These are phyloP conservation scores for Zaprionus capensis DNA, from an alignment of 1,140 invertebrate genomes.

Conservation along the genomic window DNA sequence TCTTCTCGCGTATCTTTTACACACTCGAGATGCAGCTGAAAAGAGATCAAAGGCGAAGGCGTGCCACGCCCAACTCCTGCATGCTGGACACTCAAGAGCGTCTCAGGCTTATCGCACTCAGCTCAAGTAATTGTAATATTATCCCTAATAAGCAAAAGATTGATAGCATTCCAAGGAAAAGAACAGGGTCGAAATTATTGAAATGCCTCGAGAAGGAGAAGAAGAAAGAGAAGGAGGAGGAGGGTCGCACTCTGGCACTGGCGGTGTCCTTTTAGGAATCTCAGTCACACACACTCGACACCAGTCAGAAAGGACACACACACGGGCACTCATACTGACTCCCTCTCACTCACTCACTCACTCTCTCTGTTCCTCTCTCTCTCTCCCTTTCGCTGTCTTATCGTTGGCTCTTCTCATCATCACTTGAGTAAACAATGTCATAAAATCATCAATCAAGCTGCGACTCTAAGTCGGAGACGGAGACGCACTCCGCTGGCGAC, in stretches of 20 bases:
- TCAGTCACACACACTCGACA: constrained; percentile 23
- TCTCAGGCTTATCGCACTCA: constrained; percentile 63
- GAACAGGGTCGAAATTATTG: constrained; percentile 47
- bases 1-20: constrained; percentile 67
- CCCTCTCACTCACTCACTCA: neutral
- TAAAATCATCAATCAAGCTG: constrained; percentile 79
- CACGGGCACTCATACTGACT: neutral
- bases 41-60: constrained; percentile 59
- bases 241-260: neutral
- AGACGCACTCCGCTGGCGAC: neutral
- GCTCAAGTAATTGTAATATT: constrained; percentile 83
- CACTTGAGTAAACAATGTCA: constrained; percentile 82
- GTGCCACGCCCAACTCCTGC: neutral
- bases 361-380: neutral
- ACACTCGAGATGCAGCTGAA: constrained; percentile 30
- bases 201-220: constrained; percentile 17
- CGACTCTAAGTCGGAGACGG: neutral
- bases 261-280: constrained; percentile 14
- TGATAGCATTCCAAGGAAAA: constrained; percentile 78
- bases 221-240: fast-evolving
- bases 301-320: constrained; percentile 25
- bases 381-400: constrained; percentile 5
- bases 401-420: constrained; percentile 65
- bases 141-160: constrained; percentile 82
- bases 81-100: constrained; percentile 40